Evolutionary conservation across 2,888 invertebrate genomes (phyloP), one percentile per base, ranked within the genome.

Genomic region (Caprella mutica): DNA sequence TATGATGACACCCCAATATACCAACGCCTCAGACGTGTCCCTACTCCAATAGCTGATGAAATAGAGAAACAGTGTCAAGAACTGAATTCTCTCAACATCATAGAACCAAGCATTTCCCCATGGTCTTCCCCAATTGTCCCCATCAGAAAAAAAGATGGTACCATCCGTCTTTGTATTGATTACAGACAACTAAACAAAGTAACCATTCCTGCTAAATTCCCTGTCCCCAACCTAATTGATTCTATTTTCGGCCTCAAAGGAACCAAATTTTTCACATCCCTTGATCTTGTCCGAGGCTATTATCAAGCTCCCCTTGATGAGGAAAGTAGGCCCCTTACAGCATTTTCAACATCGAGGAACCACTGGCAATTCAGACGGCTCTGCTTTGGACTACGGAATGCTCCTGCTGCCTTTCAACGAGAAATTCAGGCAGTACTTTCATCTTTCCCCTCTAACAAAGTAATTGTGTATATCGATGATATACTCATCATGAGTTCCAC

Each of bases 281-380:
- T 43, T 14, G 14, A 30, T 3, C 19, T 51, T 23, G 30, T 51
- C 23, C 14, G 51, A 5, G 29, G 51, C 3, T 51, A 30, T 9
- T 51, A 51, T 30, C 51, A 51, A 19, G 17, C 33, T 14, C 33
- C 51, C 2, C 23, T 51, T 4, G 23, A 17, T 30, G 35, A 27
- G 23, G 17, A 30, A 5, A 35, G 33, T 19, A 2, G 51, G 12
- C 30, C 2, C 12, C n/a, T 5, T 12, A 51, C 30, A 3, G 51
- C 51, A n/a, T 51, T 51, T 51, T 51, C 51, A 12, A 51, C 51
- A 3, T 9, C 30, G 12, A 33, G 30, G 21, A 51, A 51, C 3
- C 51, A 51, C 19, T 51, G 19, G 30, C 21, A 51, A 27, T 29
- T 29, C 8, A 21, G 21, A 19, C 17, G 21, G 5, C 26, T 43